Conservation (phyloP, 1,140 invertebrate genomes). For the Linepithema humile region DNA sequence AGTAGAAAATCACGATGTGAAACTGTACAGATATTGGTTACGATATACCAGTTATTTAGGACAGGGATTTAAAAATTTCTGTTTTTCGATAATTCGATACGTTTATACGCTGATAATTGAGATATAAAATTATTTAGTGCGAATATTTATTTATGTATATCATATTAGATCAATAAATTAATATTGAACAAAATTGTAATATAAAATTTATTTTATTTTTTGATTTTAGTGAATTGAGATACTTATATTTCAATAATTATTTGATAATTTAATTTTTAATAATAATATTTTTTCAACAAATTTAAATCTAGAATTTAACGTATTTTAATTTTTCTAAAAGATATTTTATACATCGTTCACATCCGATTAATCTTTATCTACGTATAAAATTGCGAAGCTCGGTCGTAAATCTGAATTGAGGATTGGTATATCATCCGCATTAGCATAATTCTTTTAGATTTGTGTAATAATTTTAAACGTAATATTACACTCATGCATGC, state of each 20-base stretch:
- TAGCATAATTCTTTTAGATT: neutral
- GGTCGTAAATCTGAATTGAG: constrained; percentile 10
- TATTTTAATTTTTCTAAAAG: neutral
- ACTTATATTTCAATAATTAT: neutral
- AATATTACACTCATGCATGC: no score
- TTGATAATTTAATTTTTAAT: no score
- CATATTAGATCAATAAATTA: neutral
- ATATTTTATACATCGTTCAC: neutral
- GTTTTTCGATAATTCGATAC: neutral
- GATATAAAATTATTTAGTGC: no score
- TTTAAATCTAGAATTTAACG: neutral
- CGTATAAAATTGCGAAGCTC: neutral
- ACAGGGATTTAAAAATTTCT: neutral
- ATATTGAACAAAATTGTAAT: neutral
- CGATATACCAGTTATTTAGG: neutral
- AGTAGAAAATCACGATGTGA: constrained; percentile 24
- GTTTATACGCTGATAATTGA: neutral
- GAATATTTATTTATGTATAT: neutral
- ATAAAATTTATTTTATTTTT: neutral
- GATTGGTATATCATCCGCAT: no score
- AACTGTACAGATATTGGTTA: neutral
- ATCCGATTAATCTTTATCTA: constrained; percentile 39
- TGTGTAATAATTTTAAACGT: no score
- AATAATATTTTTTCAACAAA: neutral
- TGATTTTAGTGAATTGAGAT: neutral